Percentiles rank a stretch among this genome's conserved stretches.
Evolutionary conservation across 2,797 vertebrate species (phyloP).

Genomic region (Hafferia zeledoni): DNA sequence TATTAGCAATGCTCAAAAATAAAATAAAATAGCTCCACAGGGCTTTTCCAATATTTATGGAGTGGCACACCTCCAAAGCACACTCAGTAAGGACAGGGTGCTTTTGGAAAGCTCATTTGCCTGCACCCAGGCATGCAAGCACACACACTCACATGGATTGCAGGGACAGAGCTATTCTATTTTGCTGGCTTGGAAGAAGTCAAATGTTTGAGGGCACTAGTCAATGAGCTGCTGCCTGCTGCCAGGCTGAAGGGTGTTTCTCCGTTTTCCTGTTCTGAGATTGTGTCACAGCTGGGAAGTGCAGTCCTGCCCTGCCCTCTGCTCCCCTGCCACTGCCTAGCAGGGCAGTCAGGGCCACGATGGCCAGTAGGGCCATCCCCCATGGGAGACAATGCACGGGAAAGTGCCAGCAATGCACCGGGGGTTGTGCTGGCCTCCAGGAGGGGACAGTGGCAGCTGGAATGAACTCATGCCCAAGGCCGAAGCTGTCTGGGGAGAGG

Average conservation of each 20-base stretch:
- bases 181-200: conserved; percentile 24
- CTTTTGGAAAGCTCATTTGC: conserved; percentile 30
- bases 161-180: neutral
- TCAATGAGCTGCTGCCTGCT: neutral
- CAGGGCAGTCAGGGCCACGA: neutral
- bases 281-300: neutral
- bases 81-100: conserved; percentile 39
- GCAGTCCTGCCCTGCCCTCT: neutral
- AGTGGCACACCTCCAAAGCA: conserved; percentile 55
- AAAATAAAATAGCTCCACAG: conserved; percentile 33
- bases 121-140: neutral
- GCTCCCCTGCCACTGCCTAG: neutral
- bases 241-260: neutral
- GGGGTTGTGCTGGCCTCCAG: neutral
- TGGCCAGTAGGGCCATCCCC: accelerated
- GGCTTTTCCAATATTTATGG: conserved; percentile 60
- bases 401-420: neutral
- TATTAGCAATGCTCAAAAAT: conserved; percentile 44
- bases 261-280: neutral
- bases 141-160: neutral
- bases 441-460: neutral
- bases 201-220: neutral
- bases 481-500: neutral
- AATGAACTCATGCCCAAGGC: neutral
- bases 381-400: neutral